Conservation (phyloP, 2,113 vertebrate genomes). For the Triplophysa siluroides region DNA sequence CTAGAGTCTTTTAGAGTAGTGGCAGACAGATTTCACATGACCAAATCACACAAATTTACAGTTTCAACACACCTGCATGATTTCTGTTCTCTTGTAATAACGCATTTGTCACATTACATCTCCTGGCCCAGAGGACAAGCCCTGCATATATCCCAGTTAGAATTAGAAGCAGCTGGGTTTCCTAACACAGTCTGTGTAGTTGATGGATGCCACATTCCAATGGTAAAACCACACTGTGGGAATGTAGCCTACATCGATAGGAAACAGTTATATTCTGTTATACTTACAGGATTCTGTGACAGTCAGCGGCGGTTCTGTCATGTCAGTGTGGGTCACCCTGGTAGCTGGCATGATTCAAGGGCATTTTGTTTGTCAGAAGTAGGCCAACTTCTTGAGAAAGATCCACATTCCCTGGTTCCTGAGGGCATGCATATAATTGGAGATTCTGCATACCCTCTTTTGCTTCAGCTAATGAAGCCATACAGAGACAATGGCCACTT, state of each 20-base stretch:
- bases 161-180: neutral
- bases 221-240: neutral
- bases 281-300: neutral
- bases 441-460: neutral
- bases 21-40: neutral
- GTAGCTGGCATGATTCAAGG: neutral
- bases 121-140: slow-evolving; percentile 6
- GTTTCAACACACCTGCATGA: neutral
- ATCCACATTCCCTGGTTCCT: neutral
- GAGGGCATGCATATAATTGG: slow-evolving; percentile 7
- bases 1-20: slow-evolving; percentile 13
- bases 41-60: neutral
- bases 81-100: neutral
- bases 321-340: slow-evolving; percentile 1
- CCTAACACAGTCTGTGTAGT: slow-evolving; percentile 8
- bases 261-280: slow-evolving; percentile 5
- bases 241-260: slow-evolving; percentile 5
- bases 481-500: slow-evolving; percentile 1
- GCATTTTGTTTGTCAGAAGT: neutral
- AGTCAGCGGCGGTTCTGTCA: neutral
- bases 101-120: neutral
- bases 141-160: neutral
- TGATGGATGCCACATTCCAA: slow-evolving; percentile 2
- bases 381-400: neutral
- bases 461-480: neutral